Conservation (phyloP, 1,140 invertebrate species). For the Procambarus virginalis region DNA sequence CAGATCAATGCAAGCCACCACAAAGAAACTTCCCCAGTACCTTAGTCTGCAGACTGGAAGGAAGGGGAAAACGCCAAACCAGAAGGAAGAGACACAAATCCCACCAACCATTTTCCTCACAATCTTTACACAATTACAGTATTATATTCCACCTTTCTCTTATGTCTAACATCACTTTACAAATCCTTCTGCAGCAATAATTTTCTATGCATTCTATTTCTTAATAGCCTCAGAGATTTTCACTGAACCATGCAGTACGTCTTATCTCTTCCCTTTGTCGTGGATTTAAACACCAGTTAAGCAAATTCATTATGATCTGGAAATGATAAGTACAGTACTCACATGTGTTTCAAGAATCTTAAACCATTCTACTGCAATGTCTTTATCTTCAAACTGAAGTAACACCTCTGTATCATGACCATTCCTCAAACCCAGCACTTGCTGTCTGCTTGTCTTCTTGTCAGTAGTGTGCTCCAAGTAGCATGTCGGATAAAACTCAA, state of each 20-base stretch:
- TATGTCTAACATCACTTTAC: not conserved
- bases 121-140: too few species aligned
- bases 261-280: not conserved
- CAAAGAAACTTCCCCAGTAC: too few species aligned
- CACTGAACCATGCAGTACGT: not conserved
- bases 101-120: too few species aligned
- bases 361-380: conserved; percentile 38
- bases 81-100: too few species aligned
- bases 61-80: too few species aligned
- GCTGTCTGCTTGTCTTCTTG: conserved; percentile 57
- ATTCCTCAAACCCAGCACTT: conserved; percentile 48
- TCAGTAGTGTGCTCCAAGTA: conserved; percentile 37
- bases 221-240: not conserved
- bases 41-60: too few species aligned
- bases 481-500: conserved; percentile 44
- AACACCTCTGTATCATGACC: conserved; percentile 45
- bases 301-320: not conserved
- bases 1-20: too few species aligned
- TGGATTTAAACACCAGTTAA: not conserved
- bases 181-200: not conserved
- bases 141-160: not conserved
- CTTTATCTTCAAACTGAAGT: conserved; percentile 55
- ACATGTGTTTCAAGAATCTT: conserved; percentile 46
- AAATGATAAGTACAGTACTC: conserved; percentile 6
- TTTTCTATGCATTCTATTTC: not conserved